phyloP scores from a whole-genome alignment of 2,113 vertebrate genomes.

The Geococcyx californianus region DNA sequence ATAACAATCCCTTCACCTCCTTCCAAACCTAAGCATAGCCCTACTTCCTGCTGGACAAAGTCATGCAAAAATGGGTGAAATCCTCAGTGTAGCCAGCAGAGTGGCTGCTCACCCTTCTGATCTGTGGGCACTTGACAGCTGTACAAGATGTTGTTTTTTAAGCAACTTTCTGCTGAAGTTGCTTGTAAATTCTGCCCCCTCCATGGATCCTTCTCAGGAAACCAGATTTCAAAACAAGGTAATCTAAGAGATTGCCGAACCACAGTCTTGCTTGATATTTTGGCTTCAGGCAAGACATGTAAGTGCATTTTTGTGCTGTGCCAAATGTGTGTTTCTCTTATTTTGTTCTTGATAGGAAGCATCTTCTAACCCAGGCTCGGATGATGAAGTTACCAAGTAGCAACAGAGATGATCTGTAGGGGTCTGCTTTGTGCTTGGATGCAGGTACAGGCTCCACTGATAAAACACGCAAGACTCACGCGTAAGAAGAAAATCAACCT shows the following conservation, averaged over 20 bases:
- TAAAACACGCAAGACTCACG: rapidly evolving
- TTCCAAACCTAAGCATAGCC: neutral
- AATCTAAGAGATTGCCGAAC: neutral
- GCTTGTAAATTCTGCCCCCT: neutral
- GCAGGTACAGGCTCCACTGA: neutral
- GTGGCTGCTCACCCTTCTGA: neutral
- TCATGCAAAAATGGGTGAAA: neutral
- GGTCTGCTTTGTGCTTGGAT: neutral
- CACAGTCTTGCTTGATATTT: neutral
- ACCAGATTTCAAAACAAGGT: neutral
- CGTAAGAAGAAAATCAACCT: neutral
- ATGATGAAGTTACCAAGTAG: neutral
- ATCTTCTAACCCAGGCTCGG: neutral
- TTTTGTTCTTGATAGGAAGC: neutral
- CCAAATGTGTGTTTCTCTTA: neutral
- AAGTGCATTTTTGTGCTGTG: neutral
- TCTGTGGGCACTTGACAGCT: neutral
- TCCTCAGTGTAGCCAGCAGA: neutral
- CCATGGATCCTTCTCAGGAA: neutral
- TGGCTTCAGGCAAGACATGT: neutral
- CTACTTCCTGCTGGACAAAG: neutral
- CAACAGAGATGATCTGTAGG: neutral
- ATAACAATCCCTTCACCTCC: neutral
- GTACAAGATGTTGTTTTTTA: neutral
- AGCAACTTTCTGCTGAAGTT: neutral